phyloP scores from a whole-genome alignment of 2,113 vertebrate genomes.

The Cephalophus harveyi region DNA sequence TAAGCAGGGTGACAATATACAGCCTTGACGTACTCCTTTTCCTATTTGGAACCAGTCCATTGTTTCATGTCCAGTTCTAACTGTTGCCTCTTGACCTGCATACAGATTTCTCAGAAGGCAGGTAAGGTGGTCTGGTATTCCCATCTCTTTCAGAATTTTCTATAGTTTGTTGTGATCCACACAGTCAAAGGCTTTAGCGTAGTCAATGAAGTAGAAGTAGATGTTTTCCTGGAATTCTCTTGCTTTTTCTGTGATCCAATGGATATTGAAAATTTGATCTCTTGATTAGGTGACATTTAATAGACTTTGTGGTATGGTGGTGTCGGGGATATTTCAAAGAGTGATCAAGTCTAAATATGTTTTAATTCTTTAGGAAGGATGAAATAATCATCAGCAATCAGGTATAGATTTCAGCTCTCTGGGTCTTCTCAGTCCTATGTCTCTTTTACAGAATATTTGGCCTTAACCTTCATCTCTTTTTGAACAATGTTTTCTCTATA shows the following conservation, averaged over 20 bases:
- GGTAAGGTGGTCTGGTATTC: no score
- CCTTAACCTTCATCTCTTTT: not conserved
- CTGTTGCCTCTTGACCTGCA: not conserved
- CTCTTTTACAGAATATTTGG: not conserved
- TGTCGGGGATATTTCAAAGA: not conserved
- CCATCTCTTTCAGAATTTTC: not conserved
- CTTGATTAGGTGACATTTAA: not conserved
- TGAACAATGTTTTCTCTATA: not conserved
- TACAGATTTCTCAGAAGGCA: no score
- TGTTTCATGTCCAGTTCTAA: not conserved
- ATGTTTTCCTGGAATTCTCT: not conserved
- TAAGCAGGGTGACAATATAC: not conserved
- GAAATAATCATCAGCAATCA: not conserved
- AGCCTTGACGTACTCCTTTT: not conserved
- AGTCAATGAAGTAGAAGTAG: not conserved
- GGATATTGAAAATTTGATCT: not conserved
- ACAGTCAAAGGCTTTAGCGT: not conserved
- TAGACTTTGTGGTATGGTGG: not conserved
- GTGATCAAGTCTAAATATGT: not conserved
- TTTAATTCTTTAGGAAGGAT: not conserved
- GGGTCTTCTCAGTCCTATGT: not conserved
- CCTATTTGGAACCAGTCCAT: not conserved
- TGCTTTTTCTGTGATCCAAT: not conserved
- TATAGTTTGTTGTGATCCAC: not conserved
- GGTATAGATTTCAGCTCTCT: no score